Base-by-base conservation (phyloP, 2,888 invertebrate genomes). In the Microplitis manilae region DNA sequence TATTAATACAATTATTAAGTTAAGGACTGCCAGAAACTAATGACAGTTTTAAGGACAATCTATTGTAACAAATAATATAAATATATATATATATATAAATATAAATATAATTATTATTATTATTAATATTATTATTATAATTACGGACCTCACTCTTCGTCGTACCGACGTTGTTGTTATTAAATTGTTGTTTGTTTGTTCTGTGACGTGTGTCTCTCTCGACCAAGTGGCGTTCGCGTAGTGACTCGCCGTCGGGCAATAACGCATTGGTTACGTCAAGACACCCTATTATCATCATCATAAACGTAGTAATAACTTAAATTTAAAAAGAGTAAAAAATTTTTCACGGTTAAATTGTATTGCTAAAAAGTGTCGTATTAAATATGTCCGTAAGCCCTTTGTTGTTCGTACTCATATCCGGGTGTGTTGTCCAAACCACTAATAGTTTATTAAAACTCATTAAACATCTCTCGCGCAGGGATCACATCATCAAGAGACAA, bases 131-230 rank as follows among this genome's bases (percentile, higher is more conserved):
- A 77, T 41, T 50, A 50, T 13, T 50, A 68, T 50, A 68, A 61
- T 40, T 17, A 75, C 38, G 40, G 60, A 73, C 68, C 69, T 77
- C 64, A 60, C 62, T 68, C 30, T 73, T 71, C 50, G 73, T 77
- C 73, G 73, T 64, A 74, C 79, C 75, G 81, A 81, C 81, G 82
- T 81, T 82, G 79, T 82, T 82, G 81, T 82, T 82, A 80, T 69
- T 77, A 69, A 68, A 80, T 82, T 81, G 82, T 82, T 82, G 78
- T 82, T 82, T 81, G 79, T 81, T 81, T 81, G 81, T 82, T 77
- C 78, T 82, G 82, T 81, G 82, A 81, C 80, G 80, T 80, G 82
- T 73, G 78, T 75, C 69, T 72, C 73, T 61, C 77, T 72, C 65
- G 68, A 73, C 75, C 39, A 62, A 64, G 64, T 75, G 69, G 40